Conservation (phyloP, 2,113 vertebrate genomes). For the Prionailurus bengalensis region DNA sequence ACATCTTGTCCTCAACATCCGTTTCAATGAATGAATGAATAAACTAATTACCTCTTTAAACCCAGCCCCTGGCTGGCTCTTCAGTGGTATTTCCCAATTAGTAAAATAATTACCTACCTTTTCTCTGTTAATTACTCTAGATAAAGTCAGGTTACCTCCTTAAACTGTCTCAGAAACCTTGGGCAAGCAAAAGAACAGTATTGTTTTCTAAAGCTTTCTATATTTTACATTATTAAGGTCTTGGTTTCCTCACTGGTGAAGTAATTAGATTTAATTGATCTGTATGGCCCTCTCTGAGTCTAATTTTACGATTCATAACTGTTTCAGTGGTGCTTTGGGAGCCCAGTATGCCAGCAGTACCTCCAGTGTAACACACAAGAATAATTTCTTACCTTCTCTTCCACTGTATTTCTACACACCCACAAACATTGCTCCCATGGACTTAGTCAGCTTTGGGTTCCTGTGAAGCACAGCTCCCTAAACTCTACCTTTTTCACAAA, state of each 20-base stretch:
- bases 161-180: neutral
- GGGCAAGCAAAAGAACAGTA: neutral
- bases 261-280: neutral
- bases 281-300: neutral
- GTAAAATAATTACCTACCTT: neutral
- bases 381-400: neutral
- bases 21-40: neutral
- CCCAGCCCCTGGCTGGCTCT: neutral
- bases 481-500: neutral
- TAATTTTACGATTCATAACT: neutral
- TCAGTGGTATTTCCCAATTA: neutral
- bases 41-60: neutral
- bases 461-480: neutral
- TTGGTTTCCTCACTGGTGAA: neutral
- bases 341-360: neutral
- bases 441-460: neutral
- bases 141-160: neutral
- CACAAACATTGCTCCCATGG: accelerated
- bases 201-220: neutral
- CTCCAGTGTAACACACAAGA: neutral
- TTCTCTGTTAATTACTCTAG: neutral
- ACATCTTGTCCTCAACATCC: conserved; percentile 17
- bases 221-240: neutral
- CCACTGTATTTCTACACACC: neutral
- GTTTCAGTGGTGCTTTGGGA: neutral